Conservation (phyloP, 2,888 invertebrate species). For the Standfussiana lucernea region DNA sequence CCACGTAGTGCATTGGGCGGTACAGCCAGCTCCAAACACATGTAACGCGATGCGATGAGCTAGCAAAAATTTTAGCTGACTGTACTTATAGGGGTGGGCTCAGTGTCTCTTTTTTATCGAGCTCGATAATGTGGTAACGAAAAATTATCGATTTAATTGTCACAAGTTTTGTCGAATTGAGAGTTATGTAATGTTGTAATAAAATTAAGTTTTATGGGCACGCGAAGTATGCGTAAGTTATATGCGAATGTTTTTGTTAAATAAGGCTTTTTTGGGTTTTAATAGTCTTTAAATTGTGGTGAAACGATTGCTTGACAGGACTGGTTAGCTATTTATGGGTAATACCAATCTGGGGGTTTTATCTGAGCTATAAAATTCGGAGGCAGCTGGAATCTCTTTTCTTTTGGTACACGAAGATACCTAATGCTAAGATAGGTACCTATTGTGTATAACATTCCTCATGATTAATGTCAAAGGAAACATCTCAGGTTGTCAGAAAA, state of each 20-base stretch:
- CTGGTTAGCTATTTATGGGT: conserved; percentile 11
- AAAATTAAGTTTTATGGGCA: conserved; percentile 54
- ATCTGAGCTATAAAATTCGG: background rate
- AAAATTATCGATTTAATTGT: conserved; percentile 40
- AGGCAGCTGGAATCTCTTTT: background rate
- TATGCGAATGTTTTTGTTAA: conserved; percentile 48
- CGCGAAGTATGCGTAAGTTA: conserved; percentile 58
- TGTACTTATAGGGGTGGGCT: conserved; percentile 64
- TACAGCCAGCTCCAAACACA: conserved; percentile 66
- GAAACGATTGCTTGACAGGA: conserved; percentile 22
- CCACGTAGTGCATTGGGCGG: conserved; percentile 66
- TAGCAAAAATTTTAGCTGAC: conserved; percentile 62
- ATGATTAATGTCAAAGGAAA: background rate
- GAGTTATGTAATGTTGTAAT: conserved; percentile 53
- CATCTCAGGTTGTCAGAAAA: background rate
- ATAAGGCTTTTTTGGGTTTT: conserved; percentile 46
- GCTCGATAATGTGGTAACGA: background rate
- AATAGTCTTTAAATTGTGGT: conserved; percentile 38
- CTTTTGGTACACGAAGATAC: background rate
- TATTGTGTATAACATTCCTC: background rate
- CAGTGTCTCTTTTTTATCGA: conserved; percentile 32
- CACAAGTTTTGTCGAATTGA: conserved; percentile 41
- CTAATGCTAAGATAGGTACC: background rate
- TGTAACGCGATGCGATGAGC: conserved; percentile 77
- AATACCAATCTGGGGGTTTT: background rate